These are phyloP conservation scores for Paratrypauchen microcephalus DNA, from an alignment of 2,797 vertebrate species.

Conservation along the genomic window DNA sequence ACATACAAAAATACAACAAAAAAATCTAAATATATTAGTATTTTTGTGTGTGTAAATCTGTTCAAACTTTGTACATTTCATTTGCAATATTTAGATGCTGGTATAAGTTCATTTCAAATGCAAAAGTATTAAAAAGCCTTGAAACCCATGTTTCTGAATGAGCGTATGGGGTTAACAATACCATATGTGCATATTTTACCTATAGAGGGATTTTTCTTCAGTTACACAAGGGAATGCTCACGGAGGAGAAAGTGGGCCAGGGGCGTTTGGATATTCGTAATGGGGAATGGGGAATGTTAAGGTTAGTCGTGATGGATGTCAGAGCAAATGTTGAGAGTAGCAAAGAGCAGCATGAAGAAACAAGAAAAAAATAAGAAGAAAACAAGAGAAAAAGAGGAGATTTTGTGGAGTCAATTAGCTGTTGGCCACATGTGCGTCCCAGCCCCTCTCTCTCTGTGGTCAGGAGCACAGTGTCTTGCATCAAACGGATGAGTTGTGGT, in stretches of 20 bases:
- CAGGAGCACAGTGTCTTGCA: conserved; percentile 44
- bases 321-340: not conserved
- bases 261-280: conserved; percentile 18
- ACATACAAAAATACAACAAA: not conserved
- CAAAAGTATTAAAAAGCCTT: conserved; percentile 2
- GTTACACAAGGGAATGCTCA: conserved; percentile 24
- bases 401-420: conserved; percentile 59
- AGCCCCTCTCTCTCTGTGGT: conserved; percentile 62
- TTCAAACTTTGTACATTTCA: not conserved
- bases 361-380: conserved; percentile 18
- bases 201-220: conserved; percentile 32
- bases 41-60: not conserved
- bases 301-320: conserved; percentile 25
- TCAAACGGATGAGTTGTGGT: conserved; percentile 63
- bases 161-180: not conserved
- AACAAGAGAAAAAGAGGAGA: conserved; percentile 23
- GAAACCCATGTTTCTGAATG: not conserved
- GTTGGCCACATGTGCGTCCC: conserved; percentile 59
- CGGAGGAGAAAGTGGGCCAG: conserved; percentile 22
- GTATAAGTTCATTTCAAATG: not conserved
- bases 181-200: not conserved
- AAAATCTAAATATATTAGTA: no score
- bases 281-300: conserved; percentile 43
- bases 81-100: not conserved
- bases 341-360: conserved; percentile 23